Conservation (phyloP, 2,113 vertebrate genomes). For the Saccopteryx bilineata region DNA sequence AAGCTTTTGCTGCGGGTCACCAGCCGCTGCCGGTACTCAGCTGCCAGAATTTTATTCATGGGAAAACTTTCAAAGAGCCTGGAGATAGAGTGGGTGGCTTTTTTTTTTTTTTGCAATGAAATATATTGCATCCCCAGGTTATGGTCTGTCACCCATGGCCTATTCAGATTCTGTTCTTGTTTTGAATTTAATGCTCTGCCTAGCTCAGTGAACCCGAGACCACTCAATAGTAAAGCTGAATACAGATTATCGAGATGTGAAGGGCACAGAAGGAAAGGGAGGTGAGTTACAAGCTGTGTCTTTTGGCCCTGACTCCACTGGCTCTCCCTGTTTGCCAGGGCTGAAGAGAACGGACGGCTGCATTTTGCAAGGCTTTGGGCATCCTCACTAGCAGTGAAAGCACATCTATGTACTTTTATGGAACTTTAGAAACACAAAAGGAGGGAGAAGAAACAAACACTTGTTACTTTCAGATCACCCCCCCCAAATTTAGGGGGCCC, state of each 20-base stretch:
- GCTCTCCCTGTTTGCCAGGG: neutral
- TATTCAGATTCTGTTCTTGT: conserved; percentile 68
- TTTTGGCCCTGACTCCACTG: conserved; percentile 35
- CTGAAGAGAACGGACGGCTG: neutral
- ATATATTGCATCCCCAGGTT: conserved; percentile 74
- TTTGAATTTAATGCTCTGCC: conserved; percentile 79
- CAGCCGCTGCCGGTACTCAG: neutral
- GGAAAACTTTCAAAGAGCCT: conserved; percentile 69
- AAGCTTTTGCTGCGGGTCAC: conserved; percentile 27
- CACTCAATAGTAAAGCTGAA: conserved; percentile 66
- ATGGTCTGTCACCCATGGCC: conserved; percentile 65
- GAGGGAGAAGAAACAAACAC: conserved; percentile 12
- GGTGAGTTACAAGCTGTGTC: neutral
- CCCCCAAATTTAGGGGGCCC: neutral
- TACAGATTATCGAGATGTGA: conserved; percentile 51
- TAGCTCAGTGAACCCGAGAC: conserved; percentile 67
- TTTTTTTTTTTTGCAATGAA: conserved; percentile 14
- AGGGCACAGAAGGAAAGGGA: conserved; percentile 10
- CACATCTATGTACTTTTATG: neutral
- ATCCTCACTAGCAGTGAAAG: neutral
- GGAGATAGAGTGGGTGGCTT: neutral
- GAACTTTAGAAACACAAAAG: neutral
- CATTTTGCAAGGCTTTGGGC: neutral
- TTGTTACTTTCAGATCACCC: neutral
- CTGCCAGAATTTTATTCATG: conserved; percentile 75